These are phyloP conservation scores for Patella ulyssiponensis DNA, from an alignment of 2,888 invertebrate species.

Conservation along the genomic window DNA sequence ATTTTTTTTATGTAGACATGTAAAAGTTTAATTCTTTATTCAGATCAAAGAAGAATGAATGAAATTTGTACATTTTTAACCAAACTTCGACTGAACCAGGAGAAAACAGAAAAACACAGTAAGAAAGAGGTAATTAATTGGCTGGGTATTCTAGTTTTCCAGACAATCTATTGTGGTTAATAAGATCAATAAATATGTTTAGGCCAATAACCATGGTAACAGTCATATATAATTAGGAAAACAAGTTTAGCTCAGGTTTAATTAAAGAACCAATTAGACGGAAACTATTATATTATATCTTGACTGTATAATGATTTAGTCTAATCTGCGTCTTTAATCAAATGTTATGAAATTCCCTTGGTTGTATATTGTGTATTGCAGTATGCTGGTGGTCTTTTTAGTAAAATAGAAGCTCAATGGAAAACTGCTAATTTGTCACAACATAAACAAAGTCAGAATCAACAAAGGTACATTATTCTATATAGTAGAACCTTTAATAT, in stretches of 20 bases:
- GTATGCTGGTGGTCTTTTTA: slow-evolving; percentile 69
- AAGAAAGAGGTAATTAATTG: slow-evolving; percentile 65
- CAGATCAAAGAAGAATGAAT: slow-evolving; percentile 69
- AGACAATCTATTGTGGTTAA: not conserved
- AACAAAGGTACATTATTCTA: not conserved
- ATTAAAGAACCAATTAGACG: too few relatives aligned
- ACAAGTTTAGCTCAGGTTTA: too few relatives aligned
- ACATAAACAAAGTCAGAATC: slow-evolving; percentile 8
- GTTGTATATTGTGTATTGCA: slow-evolving; percentile 36
- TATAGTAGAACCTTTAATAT: not conserved
- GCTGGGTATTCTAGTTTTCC: too few relatives aligned
- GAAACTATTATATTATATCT: not conserved
- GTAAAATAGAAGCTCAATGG: slow-evolving; percentile 69
- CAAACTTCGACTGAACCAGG: slow-evolving; percentile 60
- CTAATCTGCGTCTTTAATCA: not conserved
- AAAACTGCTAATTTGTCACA: slow-evolving; percentile 51
- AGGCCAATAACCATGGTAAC: too few relatives aligned
- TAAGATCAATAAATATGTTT: too few relatives aligned
- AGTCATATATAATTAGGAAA: too few relatives aligned
- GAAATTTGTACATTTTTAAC: slow-evolving; percentile 69
- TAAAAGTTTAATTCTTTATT: slow-evolving; percentile 17
- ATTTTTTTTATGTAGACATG: too few relatives aligned
- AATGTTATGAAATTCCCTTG: not conserved
- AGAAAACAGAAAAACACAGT: slow-evolving; percentile 63
- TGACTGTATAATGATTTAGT: not conserved